Conservation (phyloP, 2,113 vertebrate species). For the Leptocoma aspasia region DNA sequence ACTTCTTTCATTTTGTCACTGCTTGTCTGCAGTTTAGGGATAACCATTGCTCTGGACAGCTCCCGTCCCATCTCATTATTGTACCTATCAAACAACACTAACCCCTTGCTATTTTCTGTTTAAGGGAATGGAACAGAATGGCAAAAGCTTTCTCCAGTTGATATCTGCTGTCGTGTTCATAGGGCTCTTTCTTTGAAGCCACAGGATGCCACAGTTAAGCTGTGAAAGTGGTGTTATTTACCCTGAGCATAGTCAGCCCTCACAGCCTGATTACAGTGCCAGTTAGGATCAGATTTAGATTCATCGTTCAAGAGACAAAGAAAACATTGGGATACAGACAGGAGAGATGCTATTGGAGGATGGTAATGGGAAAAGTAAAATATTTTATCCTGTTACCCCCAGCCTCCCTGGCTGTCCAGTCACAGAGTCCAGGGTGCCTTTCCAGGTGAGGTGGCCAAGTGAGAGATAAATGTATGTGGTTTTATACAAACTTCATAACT, state of each 20-base stretch:
- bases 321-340: not conserved
- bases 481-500: constrained; percentile 58
- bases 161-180: not conserved
- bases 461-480: constrained; percentile 55
- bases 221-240: not conserved
- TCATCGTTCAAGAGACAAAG: not conserved
- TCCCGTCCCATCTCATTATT: not conserved
- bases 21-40: not conserved
- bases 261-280: not conserved
- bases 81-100: not conserved
- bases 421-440: not conserved
- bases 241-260: not conserved
- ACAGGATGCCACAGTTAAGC: not conserved
- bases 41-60: not conserved
- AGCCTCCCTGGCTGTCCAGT: not conserved
- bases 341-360: not conserved
- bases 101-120: not conserved
- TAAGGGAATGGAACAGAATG: not conserved
- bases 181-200: not conserved
- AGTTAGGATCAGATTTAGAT: not conserved
- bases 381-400: not conserved
- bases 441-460: constrained; percentile 31
- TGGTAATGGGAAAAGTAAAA: constrained; percentile 1
- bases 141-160: not conserved
- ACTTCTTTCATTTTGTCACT: not conserved